phyloP scores from a whole-genome alignment of 2,888 invertebrate species.

The Euzophera pinguis region DNA sequence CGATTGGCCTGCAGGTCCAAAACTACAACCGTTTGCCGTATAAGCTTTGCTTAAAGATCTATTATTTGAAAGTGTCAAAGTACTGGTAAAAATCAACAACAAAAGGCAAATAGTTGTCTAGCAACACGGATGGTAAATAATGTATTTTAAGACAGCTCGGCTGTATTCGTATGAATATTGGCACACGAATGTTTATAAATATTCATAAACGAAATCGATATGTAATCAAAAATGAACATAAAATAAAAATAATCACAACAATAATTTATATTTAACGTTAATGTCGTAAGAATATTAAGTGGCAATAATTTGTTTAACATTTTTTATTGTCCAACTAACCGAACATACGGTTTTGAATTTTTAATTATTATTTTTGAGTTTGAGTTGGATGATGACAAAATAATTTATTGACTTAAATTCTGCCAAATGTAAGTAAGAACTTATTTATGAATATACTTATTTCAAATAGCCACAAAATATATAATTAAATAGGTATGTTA shows the following conservation, averaged over 20 bases:
- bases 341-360: constrained; percentile 7
- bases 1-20: too few relatives aligned
- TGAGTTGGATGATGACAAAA: constrained; percentile 3
- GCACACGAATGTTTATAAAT: constrained; percentile 24
- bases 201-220: constrained; percentile 24
- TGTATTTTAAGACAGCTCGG: too few relatives aligned
- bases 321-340: constrained; percentile 23
- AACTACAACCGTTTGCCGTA: too few relatives aligned
- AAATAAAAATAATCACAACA: constrained; percentile 14
- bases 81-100: too few relatives aligned
- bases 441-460: neutral
- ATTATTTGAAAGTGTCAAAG: too few relatives aligned
- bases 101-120: too few relatives aligned
- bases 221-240: constrained; percentile 10
- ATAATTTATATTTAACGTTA: constrained; percentile 25
- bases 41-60: too few relatives aligned
- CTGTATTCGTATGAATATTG: too few relatives aligned
- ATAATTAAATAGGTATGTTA: neutral
- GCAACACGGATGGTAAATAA: too few relatives aligned
- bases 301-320: constrained; percentile 36
- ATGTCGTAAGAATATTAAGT: constrained; percentile 6
- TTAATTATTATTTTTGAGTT: constrained; percentile 14
- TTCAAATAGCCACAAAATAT: neutral
- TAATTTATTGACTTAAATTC: neutral
- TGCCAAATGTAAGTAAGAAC: neutral